Conservation (phyloP, 2,797 vertebrate genomes). For the Numenius phaeopus region DNA sequence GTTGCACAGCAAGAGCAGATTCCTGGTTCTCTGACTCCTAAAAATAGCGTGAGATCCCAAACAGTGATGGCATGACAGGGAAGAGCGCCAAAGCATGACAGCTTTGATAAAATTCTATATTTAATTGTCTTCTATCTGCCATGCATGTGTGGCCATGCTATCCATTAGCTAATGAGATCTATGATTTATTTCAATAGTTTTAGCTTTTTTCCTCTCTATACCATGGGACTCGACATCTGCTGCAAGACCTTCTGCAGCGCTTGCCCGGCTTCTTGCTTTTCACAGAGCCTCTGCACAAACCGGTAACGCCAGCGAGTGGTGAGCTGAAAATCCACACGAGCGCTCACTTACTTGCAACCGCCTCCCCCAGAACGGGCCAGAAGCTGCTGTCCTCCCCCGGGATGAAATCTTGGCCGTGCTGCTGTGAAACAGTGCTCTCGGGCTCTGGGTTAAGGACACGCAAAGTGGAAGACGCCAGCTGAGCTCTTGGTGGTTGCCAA, state of each 20-base stretch:
- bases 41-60: not conserved
- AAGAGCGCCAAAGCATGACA: not conserved
- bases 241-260: not conserved
- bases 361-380: not conserved
- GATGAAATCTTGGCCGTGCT: not conserved
- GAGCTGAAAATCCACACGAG: not conserved
- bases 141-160: not conserved
- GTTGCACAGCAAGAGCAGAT: not conserved
- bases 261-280: not conserved
- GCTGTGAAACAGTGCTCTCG: not conserved
- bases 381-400: not conserved
- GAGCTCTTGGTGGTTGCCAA: not conserved
- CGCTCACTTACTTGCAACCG: fast-evolving
- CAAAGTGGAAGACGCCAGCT: not conserved
- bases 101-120: not conserved
- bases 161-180: not conserved
- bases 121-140: not conserved
- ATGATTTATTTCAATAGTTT: not conserved
- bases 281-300: not conserved
- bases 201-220: not conserved
- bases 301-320: fast-evolving
- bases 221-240: not conserved
- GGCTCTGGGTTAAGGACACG: not conserved
- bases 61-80: not conserved
- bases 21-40: not conserved